Conservation (phyloP, 2,888 invertebrate genomes). For the Drosophila fungiperda region DNA sequence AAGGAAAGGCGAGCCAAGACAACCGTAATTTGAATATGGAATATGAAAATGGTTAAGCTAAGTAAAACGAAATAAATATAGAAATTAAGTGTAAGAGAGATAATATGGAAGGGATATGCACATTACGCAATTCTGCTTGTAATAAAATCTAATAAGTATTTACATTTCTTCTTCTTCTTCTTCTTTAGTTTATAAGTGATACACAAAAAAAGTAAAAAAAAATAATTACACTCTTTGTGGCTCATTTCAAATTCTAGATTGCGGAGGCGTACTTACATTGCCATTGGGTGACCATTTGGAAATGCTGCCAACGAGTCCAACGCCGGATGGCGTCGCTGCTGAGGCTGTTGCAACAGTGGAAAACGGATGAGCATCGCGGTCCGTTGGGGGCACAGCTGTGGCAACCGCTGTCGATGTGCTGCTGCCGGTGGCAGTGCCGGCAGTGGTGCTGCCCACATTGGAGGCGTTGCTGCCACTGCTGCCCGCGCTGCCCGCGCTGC, state of each 20-base stretch:
- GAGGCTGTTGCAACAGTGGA: conserved; percentile 65
- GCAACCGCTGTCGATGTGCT: conserved; percentile 68
- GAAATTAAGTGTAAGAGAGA: background rate
- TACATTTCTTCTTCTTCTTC: too few relatives aligned
- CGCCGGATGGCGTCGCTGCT: conserved; percentile 49
- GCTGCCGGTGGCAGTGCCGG: conserved; percentile 66
- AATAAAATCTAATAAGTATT: background rate
- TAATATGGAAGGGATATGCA: background rate
- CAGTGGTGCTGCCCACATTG: conserved; percentile 71
- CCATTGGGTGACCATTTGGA: conserved; percentile 85
- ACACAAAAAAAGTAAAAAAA: background rate
- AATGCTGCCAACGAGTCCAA: conserved; percentile 64
- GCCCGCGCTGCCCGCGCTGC: conserved; percentile 77
- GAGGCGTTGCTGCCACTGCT: conserved; percentile 79
- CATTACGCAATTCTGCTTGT: background rate
- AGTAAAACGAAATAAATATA: background rate
- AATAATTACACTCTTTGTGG: background rate
- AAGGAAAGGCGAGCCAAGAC: background rate
- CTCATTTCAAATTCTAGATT: background rate
- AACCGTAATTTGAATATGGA: background rate
- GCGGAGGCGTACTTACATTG: conserved; percentile 81
- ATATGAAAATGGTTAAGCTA: background rate
- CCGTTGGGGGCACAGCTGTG: conserved; percentile 46
- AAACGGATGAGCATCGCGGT: conserved; percentile 81
- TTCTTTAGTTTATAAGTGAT: background rate